Conservation (phyloP, 2,888 invertebrate genomes). For the Sinohyriopsis cumingii region DNA sequence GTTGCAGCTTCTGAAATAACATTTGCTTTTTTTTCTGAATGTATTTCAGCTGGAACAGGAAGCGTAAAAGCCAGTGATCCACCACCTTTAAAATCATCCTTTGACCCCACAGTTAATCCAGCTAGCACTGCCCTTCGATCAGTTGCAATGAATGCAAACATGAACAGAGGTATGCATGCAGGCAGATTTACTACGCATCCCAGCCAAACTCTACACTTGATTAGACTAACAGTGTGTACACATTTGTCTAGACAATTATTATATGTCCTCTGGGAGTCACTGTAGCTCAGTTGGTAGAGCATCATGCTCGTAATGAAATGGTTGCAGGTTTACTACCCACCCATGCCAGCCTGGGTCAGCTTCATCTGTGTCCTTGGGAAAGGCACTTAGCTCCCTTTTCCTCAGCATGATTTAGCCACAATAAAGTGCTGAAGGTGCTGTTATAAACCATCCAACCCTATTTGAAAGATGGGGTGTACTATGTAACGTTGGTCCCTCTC, state of each 20-base stretch:
- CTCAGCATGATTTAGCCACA: not conserved
- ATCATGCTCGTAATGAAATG: no score
- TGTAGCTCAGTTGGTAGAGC: no score
- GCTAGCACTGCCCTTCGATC: constrained; percentile 40
- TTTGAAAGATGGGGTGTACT: not conserved
- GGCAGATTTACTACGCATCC: not conserved
- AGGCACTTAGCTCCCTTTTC: no score
- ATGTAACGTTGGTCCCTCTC: no score
- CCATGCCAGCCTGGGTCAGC: no score
- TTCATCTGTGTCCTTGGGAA: no score
- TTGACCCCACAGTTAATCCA: constrained; percentile 35
- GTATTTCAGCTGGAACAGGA: constrained; percentile 10
- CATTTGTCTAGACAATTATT: not conserved
- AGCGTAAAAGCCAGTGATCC: no score
- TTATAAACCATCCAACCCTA: not conserved
- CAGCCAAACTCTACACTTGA: constrained; percentile 3
- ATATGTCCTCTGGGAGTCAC: not conserved
- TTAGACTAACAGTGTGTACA: not conserved
- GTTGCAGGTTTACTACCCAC: no score
- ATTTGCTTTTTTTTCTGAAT: not conserved
- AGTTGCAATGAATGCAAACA: constrained; percentile 39
- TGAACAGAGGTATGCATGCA: constrained; percentile 25
- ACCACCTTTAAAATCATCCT: not conserved
- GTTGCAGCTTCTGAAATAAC: not conserved
- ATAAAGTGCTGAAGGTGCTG: not conserved